These are phyloP conservation scores for Lophochroa leadbeateri DNA, from an alignment of 2,113 vertebrate genomes.

Conservation along the genomic window DNA sequence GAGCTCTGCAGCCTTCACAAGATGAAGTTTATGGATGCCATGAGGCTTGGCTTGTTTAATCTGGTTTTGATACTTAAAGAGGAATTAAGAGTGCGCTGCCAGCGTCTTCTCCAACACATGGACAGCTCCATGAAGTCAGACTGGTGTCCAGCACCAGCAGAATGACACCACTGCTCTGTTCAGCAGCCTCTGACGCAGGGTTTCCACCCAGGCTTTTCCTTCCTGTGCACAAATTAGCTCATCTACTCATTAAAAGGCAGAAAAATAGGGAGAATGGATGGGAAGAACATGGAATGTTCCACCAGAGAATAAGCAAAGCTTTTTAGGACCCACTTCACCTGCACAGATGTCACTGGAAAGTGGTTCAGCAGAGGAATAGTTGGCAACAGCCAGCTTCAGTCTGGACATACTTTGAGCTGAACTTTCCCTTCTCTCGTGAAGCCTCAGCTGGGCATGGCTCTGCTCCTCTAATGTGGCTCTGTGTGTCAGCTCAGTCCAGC, in stretches of 20 bases:
- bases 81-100: not conserved
- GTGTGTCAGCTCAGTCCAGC: not conserved
- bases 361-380: not conserved
- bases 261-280: not conserved
- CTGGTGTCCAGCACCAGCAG: not conserved
- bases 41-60: not conserved
- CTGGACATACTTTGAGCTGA: not conserved
- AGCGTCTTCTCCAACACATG: not conserved
- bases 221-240: not conserved
- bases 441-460: not conserved
- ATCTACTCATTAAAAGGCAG: not conserved
- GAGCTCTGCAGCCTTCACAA: not conserved
- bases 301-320: not conserved
- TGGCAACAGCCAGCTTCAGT: not conserved
- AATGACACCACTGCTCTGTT: not conserved
- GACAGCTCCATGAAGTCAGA: not conserved
- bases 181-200: not conserved
- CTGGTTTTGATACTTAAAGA: not conserved
- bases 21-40: not conserved
- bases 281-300: not conserved
- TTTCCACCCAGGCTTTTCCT: not conserved
- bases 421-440: not conserved
- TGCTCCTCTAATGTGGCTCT: not conserved
- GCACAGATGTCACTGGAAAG: not conserved
- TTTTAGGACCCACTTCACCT: not conserved